A percentile compares a stretch with the other conserved stretches of the same genome.
Evolutionary conservation across 1,140 invertebrate genomes (phyloP).

Genomic region (Trichogramma pretiosum): DNA sequence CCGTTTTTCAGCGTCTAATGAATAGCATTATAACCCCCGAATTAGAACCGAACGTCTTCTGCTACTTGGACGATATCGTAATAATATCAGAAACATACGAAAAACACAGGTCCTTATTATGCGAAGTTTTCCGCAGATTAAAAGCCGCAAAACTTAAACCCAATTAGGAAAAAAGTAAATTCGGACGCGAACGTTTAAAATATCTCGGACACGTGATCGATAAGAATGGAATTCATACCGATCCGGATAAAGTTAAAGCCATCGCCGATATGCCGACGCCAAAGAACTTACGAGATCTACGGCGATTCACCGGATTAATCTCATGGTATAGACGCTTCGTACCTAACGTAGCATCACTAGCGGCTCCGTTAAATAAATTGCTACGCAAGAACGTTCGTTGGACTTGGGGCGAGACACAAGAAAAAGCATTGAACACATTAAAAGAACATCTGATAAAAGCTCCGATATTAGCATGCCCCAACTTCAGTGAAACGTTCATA

Average conservation of each 20-base stretch:
- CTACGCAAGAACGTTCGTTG: slow-evolving; percentile 14
- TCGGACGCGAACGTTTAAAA: not conserved
- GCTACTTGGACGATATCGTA: too few species aligned
- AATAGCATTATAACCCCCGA: too few species aligned
- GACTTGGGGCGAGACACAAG: slow-evolving; percentile 1
- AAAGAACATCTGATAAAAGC: not conserved
- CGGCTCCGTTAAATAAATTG: slow-evolving; percentile 3
- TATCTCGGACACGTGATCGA: slow-evolving; percentile 21
- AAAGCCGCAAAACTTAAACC: slow-evolving; percentile 7
- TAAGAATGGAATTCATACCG: slow-evolving; percentile 26
- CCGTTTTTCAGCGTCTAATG: too few species aligned
- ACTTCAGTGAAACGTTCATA: slow-evolving; percentile 16
- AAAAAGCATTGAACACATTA: not conserved
- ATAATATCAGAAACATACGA: not conserved
- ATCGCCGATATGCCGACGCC: slow-evolving; percentile 30
- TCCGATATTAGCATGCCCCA: slow-evolving; percentile 2
- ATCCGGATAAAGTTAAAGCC: slow-evolving; percentile 28
- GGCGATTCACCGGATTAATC: slow-evolving; percentile 11
- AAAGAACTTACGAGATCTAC: slow-evolving; percentile 27
- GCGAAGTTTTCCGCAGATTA: slow-evolving; percentile 14
- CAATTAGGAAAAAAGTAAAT: slow-evolving; percentile 12
- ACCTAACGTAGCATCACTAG: slow-evolving; percentile 2
- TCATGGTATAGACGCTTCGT: slow-evolving; percentile 18
- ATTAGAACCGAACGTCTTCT: too few species aligned
- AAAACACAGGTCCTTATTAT: not conserved